Evolutionary conservation across 2,113 vertebrate genomes (phyloP), one percentile per base, ranked within the genome.

Genomic region (Gobio gobio): DNA sequence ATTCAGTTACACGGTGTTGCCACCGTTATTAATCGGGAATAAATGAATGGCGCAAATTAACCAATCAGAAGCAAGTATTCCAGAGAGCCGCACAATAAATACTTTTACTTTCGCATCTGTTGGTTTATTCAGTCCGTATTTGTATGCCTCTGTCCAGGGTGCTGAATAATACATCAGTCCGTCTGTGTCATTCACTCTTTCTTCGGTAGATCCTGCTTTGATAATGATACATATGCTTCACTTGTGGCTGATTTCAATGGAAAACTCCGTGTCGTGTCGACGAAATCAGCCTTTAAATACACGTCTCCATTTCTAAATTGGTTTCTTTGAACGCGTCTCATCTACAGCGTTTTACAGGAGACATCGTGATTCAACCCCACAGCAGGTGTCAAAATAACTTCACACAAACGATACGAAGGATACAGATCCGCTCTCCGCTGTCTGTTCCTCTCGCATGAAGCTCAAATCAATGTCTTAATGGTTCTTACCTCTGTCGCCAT

Each of bases 401-500:
- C 56, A 49, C 4, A 12, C 7, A 40, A 86, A 75, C 45, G 56
- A 49, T 14, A 58, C 45, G 54, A 61, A 51, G 10, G 5, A 81
- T 26, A 64, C 40, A 40, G 16, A 29, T 18, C 43, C 26, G 26
- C 43, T 49, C 10, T 47, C 12, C 18, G 58, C 56, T 64, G 33
- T 26, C 16, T 33, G 18, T 40, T 61, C 14, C n/a, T 80, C 64
- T 74, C 16, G 58, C 61, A 29, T 43, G 33, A 66, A 78, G 51
- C 73, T 76, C 58, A 68, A 18, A 45, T 9, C 61, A 80, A 77
- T 82, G 85, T n/a, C 84, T 40, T 73, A 54, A 84, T 83, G 78
- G 87, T 43, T 84, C 92, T 91, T 93, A 95, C 94, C 94, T 95
- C 94, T 89, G 92, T 93, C 91, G 93, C 92, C 94, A 95, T 94